Conservation (phyloP, 2,113 vertebrate genomes). For the Halcyon senegalensis region DNA sequence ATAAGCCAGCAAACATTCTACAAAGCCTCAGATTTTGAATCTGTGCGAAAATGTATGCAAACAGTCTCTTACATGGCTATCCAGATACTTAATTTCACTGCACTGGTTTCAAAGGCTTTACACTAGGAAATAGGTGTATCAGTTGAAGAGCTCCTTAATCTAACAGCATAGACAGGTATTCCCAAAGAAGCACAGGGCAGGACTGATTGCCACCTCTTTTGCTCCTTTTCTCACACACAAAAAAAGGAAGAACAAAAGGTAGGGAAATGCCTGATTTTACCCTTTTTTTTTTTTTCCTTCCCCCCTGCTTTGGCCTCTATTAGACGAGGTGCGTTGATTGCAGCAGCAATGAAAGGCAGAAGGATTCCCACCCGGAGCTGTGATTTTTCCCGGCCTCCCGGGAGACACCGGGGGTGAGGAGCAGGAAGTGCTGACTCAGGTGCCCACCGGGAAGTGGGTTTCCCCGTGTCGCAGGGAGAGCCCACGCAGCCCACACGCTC, state of each 20-base stretch:
- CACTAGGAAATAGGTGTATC: not conserved
- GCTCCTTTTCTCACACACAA: not conserved
- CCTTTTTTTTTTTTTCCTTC: not conserved
- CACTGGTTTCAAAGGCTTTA: not conserved
- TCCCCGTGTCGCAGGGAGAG: not conserved
- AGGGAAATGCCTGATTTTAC: not conserved
- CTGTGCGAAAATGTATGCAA: not conserved
- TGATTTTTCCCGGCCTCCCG: not conserved
- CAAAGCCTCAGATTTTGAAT: not conserved
- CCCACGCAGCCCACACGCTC: not conserved
- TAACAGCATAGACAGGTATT: not conserved
- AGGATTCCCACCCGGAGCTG: not conserved
- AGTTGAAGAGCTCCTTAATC: not conserved
- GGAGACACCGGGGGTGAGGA: not conserved
- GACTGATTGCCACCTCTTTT: not conserved
- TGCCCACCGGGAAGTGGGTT: not conserved
- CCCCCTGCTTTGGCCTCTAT: not conserved
- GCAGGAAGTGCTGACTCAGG: constrained; percentile 12
- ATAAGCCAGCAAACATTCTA: not conserved
- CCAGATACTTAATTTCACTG: not conserved
- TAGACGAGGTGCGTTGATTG: rapidly evolving
- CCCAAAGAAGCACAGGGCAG: not conserved
- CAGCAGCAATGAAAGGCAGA: not conserved
- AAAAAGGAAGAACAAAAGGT: not conserved
- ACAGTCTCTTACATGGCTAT: not conserved